Percentiles rank a stretch among this genome's conserved stretches.
Evolutionary conservation across 1,140 invertebrate genomes (phyloP).

Genomic region (Macrocentrus cingulum): DNA sequence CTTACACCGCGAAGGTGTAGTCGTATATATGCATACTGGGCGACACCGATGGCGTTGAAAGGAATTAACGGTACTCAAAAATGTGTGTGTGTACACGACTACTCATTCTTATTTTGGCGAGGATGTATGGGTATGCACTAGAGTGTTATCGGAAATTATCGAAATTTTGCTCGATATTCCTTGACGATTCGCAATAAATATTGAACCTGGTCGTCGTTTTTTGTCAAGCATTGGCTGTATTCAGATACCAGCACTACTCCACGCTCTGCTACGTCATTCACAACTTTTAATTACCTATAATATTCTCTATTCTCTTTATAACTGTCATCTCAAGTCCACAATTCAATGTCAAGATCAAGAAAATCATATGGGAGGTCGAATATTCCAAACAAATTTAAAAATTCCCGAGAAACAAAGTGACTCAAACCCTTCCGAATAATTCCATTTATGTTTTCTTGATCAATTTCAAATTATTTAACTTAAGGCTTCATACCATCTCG

Average conservation of each 20-base stretch:
- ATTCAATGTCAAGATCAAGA: background rate
- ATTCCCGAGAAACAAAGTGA: background rate
- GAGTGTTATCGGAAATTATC: too few species aligned
- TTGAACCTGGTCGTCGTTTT: background rate
- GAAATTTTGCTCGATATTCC: background rate
- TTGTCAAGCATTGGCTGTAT: constrained; percentile 3
- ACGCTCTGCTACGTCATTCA: constrained; percentile 2
- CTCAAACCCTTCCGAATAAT: too few species aligned
- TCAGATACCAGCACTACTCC: background rate
- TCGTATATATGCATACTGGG: too few species aligned
- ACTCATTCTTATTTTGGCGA: too few species aligned
- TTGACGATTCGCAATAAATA: background rate
- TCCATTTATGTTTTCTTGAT: too few species aligned
- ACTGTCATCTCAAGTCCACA: background rate
- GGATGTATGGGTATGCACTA: too few species aligned
- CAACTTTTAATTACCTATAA: constrained; percentile 1
- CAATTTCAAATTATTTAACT: too few species aligned
- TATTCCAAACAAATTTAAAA: background rate
- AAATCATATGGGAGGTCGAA: constrained; percentile 8
- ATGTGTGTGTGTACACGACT: too few species aligned
- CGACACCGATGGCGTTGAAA: too few species aligned
- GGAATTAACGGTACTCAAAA: too few species aligned
- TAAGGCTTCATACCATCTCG: too few species aligned
- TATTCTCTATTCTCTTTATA: background rate
- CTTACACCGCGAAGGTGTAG: too few species aligned